Conservation (phyloP, 2,113 vertebrate genomes). For the Kryptolebias marmoratus region DNA sequence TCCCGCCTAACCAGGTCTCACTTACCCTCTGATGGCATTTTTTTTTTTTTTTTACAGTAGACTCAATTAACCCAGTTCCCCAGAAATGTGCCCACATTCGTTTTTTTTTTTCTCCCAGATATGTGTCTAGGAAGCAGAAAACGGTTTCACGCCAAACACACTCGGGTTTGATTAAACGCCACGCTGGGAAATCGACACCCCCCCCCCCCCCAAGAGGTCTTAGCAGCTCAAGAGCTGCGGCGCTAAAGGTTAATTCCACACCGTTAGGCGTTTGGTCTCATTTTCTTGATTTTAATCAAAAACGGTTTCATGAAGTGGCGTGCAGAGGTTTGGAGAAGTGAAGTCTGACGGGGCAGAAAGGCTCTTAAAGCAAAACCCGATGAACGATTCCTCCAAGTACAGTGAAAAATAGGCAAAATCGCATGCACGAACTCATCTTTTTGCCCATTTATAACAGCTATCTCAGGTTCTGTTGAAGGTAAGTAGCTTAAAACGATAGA, state of each 20-base stretch:
- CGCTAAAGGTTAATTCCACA: background rate
- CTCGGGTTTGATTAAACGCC: conserved; percentile 28
- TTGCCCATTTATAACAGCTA: background rate
- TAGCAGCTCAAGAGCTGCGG: too few relatives aligned
- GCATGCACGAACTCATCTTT: background rate
- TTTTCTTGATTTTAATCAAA: background rate
- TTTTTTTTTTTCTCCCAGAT: conserved; percentile 26
- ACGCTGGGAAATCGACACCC: background rate
- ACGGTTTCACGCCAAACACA: conserved; percentile 22
- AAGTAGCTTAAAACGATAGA: background rate
- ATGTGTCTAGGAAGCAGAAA: conserved; percentile 35
- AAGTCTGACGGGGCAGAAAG: background rate
- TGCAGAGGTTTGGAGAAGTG: background rate
- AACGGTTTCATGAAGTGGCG: background rate
- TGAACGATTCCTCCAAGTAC: too few relatives aligned
- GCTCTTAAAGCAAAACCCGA: background rate
- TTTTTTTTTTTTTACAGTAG: conserved; percentile 22
- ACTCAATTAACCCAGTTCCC: conserved; percentile 59
- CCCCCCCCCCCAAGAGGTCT: too few relatives aligned
- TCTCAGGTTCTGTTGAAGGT: too few relatives aligned
- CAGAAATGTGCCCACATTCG: conserved; percentile 21
- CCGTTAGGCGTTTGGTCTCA: background rate
- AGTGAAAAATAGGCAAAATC: background rate
- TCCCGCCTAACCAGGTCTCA: conserved; percentile 1
- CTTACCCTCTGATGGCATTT: background rate